phyloP scores from a whole-genome alignment of 1,140 invertebrate species.

The Sarcophaga peregrina region DNA sequence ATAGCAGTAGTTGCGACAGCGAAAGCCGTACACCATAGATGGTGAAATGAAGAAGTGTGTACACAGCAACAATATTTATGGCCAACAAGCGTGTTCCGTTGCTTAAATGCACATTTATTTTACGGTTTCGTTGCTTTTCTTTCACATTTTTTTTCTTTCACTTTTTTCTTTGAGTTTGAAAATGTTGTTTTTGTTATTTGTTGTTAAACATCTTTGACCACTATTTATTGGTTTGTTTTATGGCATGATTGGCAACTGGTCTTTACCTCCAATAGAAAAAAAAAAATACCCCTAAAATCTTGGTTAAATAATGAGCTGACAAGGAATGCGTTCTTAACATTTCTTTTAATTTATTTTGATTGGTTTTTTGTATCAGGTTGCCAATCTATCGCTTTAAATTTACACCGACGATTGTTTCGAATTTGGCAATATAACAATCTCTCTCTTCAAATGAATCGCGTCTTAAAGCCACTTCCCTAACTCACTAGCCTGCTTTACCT shows the following conservation, averaged over 20 bases:
- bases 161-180: neutral
- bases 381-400: no score
- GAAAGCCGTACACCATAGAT: neutral
- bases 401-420: no score
- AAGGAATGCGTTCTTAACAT: no score
- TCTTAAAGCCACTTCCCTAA: no score
- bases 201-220: conserved; percentile 54
- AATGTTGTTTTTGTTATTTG: neutral
- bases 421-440: no score
- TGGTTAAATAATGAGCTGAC: no score
- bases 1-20: conserved; percentile 32
- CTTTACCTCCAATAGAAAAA: conserved; percentile 1
- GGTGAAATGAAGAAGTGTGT: neutral
- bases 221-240: conserved; percentile 46
- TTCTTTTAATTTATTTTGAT: no score
- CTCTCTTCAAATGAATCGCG: no score
- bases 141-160: conserved; percentile 26
- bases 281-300: no score
- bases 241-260: conserved; percentile 19
- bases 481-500: no score
- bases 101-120: conserved; percentile 21
- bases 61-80: conserved; percentile 57
- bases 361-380: no score
- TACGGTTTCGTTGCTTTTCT: neutral
- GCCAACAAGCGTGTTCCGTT: conserved; percentile 62